Base-by-base conservation (phyloP, 1,140 invertebrate species). In the Caenorhabditis latens region DNA sequence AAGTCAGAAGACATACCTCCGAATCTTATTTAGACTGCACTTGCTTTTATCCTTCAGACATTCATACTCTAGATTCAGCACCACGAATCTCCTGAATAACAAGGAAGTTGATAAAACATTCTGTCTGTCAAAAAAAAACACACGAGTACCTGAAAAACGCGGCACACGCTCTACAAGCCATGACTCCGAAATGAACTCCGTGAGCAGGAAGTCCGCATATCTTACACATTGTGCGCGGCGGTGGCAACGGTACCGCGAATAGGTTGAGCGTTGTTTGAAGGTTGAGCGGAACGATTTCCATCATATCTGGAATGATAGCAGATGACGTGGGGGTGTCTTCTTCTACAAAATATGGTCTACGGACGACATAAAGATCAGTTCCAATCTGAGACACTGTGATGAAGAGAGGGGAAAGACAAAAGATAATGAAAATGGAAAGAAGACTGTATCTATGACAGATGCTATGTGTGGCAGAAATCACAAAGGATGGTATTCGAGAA, bases 331-430 rank as follows among this genome's bases (percentile, higher is more conserved):
- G 19, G 16, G 9, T 48, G 5, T 48, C 21, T 19, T 50, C 53
- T 50, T 79, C 43, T 79, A 79, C 71, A 79, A 42, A 79, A 79
- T 32, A 53, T 50, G 43, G 71, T 50, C 71, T 79, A 79, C 46
- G 71, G 46, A 79, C 71, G 71, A 79, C 71, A 79, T n/a, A 79
- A 50, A 79, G 71, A 79, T 79, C 71, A 79, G 71, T 79, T 79
- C 71, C 71, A 79, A 79, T 79, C 43, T 19, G 71, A 50, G 71
- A 79, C 53, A 50, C 40, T 19, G 21, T 79, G 46, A 71, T 46
- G 65, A 50, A 79, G n/a, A 50, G 40, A 53, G 13, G 46, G 46
- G 24, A 50, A n/a, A 13, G 46, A 79, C n/a, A 24, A 79, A 71
- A 71, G 46, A 53, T 24, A 24, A 53, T 63, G 8, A 42, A 79